Conservation (phyloP, 53 echinoderm and acorn worm species). For the Stichopus horrens region DNA sequence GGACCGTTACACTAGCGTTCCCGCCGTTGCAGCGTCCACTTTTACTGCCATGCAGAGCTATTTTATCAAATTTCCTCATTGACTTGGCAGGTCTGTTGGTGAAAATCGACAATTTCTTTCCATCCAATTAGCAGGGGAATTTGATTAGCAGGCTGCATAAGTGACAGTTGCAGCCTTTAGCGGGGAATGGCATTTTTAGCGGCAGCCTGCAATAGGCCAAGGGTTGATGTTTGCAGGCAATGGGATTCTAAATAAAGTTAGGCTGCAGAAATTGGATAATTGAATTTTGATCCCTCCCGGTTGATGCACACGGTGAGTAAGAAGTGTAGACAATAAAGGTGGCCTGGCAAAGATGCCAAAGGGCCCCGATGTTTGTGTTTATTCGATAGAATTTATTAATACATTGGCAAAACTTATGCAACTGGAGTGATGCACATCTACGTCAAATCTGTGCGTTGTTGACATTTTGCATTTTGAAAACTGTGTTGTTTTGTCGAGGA, state of each 20-base stretch:
- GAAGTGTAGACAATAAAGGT: neutral
- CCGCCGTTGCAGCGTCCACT: neutral
- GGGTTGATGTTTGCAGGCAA: conserved; percentile 15
- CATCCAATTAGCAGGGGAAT: conserved; percentile 18
- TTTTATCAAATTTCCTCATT: neutral
- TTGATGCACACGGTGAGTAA: neutral
- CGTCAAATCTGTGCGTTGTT: too few species aligned
- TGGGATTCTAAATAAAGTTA: neutral
- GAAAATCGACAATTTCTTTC: conserved; percentile 27
- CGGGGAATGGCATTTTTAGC: neutral
- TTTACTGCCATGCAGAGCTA: neutral
- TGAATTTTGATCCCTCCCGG: neutral
- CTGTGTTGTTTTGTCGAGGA: too few species aligned
- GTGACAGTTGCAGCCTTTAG: neutral
- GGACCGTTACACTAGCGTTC: neutral
- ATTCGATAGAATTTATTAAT: too few species aligned
- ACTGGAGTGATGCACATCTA: too few species aligned
- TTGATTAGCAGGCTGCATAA: conserved; percentile 12
- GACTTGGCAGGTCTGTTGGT: neutral
- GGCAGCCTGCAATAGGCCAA: conserved; percentile 4
- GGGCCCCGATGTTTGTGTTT: too few species aligned
- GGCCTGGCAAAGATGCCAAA: neutral
- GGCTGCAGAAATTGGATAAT: conserved; percentile 16
- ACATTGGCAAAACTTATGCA: too few species aligned
- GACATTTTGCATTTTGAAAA: too few species aligned